Evolutionary conservation across 1,140 invertebrate species (phyloP), one percentile per base, ranked within the genome.

Genomic region (Scaptodrosophila lebanonensis): DNA sequence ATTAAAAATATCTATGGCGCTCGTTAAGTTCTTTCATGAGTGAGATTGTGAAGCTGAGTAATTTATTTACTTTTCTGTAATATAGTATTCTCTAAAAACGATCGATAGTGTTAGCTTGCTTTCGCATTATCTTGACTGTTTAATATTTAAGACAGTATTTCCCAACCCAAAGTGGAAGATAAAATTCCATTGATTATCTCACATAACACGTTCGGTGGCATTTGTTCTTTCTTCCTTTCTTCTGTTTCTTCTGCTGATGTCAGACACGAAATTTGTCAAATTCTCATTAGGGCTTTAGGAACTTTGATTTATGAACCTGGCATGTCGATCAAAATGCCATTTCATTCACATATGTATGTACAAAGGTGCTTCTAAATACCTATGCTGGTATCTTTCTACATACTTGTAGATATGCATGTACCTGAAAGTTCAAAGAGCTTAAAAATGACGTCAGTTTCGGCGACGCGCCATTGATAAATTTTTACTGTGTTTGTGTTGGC

Each of bases 401-500:
- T n/a, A n/a, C n/a, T n/a, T n/a, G n/a, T n/a, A n/a, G n/a, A n/a
- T n/a, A n/a, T n/a, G n/a, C n/a, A n/a, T n/a, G n/a, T n/a, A n/a
- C n/a, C n/a, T n/a, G n/a, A n/a, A n/a, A 58, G 71, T 76, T 66
- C 66, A 70, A 69, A 75, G 43, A 61, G 45, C 54, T 42, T 42
- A 18, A 32, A 49, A 42, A 62, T 75, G 47, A 76, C 66, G 71
- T 65, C 56, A 66, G 45, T 25, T 25, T 8, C n/a, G n/a, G n/a
- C 15, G 32, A 1, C 15, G 25, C 22, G 20, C 27, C 62, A 66
- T 66, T 66, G 62, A 66, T 66, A 66, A 66, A 66, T 56, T 52
- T 57, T 25, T 9, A 33, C 25, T 65, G 52, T 53, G 42, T 27
- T 33, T 27, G 29, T 9, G 20, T 27, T 58, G 66, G 35, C 68